Evolutionary conservation across 1,140 invertebrate genomes (phyloP), one percentile per base, ranked within the genome.

Genomic region (Macrobrachium nipponense): DNA sequence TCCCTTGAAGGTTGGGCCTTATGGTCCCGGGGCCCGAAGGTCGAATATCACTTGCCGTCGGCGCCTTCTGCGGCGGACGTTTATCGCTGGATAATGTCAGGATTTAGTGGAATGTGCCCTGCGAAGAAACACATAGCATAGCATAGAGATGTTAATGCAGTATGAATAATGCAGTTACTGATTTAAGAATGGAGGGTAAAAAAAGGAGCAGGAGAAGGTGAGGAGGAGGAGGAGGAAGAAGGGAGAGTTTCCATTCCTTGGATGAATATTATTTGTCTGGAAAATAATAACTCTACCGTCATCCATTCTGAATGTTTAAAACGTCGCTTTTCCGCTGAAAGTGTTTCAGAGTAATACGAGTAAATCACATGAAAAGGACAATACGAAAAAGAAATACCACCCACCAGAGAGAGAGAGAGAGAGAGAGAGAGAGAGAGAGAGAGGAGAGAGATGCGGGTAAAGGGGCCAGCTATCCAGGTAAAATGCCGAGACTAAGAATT

Each of bases 91-190:
- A 64, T 83, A 83, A 83, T 83, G 81, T 58, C 72, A 76, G 81
- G 81, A 83, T 83, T 83, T 75, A 83, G 72, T 58, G 51, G 80
- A 75, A 82, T 82, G 75, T 82, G 68, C 70, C 70, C 59, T 75
- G 70, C 43, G 81, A 76, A 83, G 73, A 64, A 77, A 83, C 72
- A 73, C 80, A 76, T 62, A 77, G 60, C 73, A 83, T 83, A 83
- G 75, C 72, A 83, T 83, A 83, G 73, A 76, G 81, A 83, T 83
- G 81, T 76, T 83, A 83, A 83, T 83, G 81, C 61, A 64, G 51
- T 76, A 76, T 83, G 81, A 83, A 83, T 83, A 76, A 83, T 83
- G 81, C 72, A 83, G 72, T 64, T 76, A 73, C 60, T 82, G 66
- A 73, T 82, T 73, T 10, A 58, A 51, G 27, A 62, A 51, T 18